Conservation (phyloP, 2,888 invertebrate species). For the Oscheius sp. region DNA sequence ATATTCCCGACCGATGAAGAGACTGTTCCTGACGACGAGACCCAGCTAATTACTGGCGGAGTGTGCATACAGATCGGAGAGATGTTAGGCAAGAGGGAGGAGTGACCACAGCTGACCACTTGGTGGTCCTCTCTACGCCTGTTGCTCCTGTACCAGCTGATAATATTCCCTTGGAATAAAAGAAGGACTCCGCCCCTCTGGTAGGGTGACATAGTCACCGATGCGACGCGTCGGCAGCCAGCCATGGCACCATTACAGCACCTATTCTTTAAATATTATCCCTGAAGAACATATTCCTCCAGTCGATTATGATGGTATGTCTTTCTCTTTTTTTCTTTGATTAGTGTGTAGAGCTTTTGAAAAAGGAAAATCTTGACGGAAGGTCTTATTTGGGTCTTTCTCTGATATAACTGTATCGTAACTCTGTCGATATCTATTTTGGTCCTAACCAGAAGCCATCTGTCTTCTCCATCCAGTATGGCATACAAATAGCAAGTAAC, state of each 20-base stretch:
- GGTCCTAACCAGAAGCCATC: no score
- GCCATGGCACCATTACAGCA: conserved; percentile 51
- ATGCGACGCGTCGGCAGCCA: conserved; percentile 28
- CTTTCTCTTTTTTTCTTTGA: background rate
- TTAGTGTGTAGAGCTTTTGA: background rate
- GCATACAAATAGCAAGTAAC: no score
- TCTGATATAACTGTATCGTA: no score
- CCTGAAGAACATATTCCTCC: conserved; percentile 59
- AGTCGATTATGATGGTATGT: conserved; percentile 48
- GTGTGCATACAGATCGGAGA: background rate
- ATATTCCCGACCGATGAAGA: background rate
- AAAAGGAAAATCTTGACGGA: no score
- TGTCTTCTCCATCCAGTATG: no score
- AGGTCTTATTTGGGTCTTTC: no score
- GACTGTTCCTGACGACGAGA: conserved; percentile 1
- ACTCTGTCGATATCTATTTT: no score
- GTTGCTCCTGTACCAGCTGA: conserved; percentile 9
- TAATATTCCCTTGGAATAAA: conserved; percentile 2
- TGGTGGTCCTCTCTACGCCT: conserved; percentile 6
- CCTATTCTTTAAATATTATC: conserved; percentile 62
- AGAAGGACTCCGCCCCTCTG: background rate
- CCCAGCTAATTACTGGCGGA: conserved; percentile 7
- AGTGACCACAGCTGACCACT: conserved; percentile 25
- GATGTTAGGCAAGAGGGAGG: background rate
- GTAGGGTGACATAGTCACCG: conserved; percentile 15